Conservation (phyloP, 30 jellyfish, hydroid and myxozoan species). For the Mastigias papua region DNA sequence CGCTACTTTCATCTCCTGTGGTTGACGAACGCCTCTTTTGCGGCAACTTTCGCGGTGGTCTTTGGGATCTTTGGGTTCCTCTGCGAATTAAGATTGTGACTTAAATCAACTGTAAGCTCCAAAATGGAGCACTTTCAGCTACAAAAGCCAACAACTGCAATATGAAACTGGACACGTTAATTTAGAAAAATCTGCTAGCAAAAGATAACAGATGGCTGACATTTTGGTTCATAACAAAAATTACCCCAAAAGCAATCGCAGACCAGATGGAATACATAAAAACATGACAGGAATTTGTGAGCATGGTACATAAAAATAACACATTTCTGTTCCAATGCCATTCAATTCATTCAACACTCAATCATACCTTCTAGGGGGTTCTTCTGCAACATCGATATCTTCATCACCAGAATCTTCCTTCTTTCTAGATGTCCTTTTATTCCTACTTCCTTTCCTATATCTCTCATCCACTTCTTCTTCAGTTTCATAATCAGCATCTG, state of each 20-base stretch:
- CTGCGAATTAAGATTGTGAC: neutral
- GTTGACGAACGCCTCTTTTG: neutral
- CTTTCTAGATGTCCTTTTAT: conserved; percentile 22
- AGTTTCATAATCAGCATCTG: conserved; percentile 36
- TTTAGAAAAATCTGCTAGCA: too few species aligned
- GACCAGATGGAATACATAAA: too few species aligned
- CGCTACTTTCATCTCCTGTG: conserved; percentile 41
- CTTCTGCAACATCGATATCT: conserved; percentile 73
- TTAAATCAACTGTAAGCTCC: neutral
- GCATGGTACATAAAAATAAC: too few species aligned
- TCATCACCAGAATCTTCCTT: conserved; percentile 24
- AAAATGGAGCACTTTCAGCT: too few species aligned
- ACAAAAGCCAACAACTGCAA: too few species aligned
- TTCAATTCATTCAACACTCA: neutral
- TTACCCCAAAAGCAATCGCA: too few species aligned
- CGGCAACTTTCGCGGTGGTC: neutral
- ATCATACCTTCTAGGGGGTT: conserved; percentile 3
- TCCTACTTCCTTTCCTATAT: conserved; percentile 6
- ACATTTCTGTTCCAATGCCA: too few species aligned
- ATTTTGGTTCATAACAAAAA: too few species aligned
- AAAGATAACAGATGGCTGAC: too few species aligned
- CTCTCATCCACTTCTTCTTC: conserved; percentile 32
- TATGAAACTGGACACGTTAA: too few species aligned
- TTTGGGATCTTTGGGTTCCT: neutral
- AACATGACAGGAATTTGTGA: too few species aligned